Conservation (phyloP, 1,140 invertebrate species). For the Trigoniulus corallinus region DNA sequence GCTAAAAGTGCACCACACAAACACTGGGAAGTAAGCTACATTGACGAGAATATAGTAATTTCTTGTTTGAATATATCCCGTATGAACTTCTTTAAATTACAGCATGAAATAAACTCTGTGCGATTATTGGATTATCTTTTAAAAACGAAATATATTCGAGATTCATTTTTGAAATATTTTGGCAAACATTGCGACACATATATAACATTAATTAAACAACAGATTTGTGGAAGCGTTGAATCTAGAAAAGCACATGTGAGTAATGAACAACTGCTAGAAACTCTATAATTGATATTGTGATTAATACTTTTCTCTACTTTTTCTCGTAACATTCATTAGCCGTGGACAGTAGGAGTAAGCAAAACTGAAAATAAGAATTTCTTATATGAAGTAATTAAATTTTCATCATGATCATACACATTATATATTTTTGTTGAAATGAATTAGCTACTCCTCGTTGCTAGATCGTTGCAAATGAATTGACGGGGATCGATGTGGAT, state of each 20-base stretch:
- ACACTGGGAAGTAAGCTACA: constrained; percentile 10
- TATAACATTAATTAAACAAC: neutral
- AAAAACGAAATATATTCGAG: neutral
- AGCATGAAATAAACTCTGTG: constrained; percentile 19
- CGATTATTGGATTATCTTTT: constrained; percentile 13
- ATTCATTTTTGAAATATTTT: neutral
- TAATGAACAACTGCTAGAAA: neutral
- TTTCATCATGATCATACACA: neutral
- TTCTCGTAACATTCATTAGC: too few species aligned
- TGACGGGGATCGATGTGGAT: constrained; percentile 48
- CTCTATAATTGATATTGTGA: neutral
- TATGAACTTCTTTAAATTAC: constrained; percentile 7
- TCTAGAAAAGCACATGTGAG: neutral
- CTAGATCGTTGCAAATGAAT: constrained; percentile 45
- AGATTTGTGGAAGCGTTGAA: neutral
- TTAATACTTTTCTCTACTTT: too few species aligned
- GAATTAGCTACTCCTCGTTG: constrained; percentile 7
- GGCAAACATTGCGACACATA: neutral
- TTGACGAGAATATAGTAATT: constrained; percentile 2
- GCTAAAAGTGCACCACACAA: constrained; percentile 1
- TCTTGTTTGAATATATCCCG: too few species aligned
- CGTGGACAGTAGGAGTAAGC: neutral
- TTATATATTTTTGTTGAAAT: neutral
- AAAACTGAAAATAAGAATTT: neutral
- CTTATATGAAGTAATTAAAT: neutral